Evolutionary conservation across 2,797 vertebrate genomes (phyloP).

Genomic region (Gila robusta): DNA sequence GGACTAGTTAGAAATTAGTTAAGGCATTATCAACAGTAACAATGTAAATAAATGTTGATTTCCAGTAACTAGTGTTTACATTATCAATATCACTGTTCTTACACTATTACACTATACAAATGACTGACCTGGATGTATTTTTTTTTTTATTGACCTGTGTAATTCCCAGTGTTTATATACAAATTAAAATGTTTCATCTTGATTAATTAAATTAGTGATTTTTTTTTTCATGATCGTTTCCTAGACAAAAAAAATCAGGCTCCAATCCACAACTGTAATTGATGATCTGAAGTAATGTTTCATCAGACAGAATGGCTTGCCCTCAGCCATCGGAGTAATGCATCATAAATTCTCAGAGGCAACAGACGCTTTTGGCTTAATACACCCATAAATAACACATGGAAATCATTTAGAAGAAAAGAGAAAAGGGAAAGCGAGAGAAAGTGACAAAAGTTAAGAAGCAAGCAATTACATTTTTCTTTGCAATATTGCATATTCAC

Average conservation of each 20-base stretch:
- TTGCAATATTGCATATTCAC: constrained; percentile 62
- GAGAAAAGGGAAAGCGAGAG: constrained; percentile 16
- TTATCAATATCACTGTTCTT: not conserved
- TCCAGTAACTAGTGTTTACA: not conserved
- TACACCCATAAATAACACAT: constrained; percentile 64
- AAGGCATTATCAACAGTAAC: not conserved
- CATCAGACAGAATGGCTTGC: constrained; percentile 52
- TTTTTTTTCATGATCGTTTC: constrained; percentile 22
- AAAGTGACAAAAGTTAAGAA: constrained; percentile 30
- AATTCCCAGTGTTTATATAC: not conserved
- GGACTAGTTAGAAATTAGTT: not conserved
- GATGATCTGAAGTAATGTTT: constrained; percentile 63
- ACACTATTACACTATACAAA: not conserved
- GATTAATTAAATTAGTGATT: constrained; percentile 5
- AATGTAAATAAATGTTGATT: not conserved
- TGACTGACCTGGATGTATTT: not conserved
- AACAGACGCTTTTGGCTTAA: constrained; percentile 58
- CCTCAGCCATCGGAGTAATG: constrained; percentile 54
- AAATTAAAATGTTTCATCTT: not conserved
- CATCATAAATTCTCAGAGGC: constrained; percentile 62
- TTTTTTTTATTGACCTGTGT: not conserved
- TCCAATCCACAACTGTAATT: constrained; percentile 52
- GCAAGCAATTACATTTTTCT: constrained; percentile 62
- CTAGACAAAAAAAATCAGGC: constrained; percentile 27
- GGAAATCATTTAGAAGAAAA: constrained; percentile 61